Evolutionary conservation across 2,888 invertebrate species (phyloP), one percentile per base, ranked within the genome.

Genomic region (Nycteola revayana): DNA sequence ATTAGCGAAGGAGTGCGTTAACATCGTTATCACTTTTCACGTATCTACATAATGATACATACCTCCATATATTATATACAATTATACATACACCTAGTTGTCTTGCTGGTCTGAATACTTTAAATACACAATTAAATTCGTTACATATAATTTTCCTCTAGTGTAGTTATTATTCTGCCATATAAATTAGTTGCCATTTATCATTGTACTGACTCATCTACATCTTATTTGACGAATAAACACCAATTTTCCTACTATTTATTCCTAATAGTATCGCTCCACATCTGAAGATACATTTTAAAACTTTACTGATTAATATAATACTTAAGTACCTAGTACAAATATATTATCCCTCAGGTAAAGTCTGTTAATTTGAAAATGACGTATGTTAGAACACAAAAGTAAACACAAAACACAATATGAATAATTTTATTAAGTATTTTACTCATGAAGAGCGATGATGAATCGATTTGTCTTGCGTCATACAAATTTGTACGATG

Each of bases 1-100:
- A 71, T 81, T 75, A 77, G 60, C 73, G 62, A 60, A 50, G 63
- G 52, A 54, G 60, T 67, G 66, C 57, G 47, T 57, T 65, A 63
- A 65, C 49, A 43, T 53, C 43, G 56, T 68, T 74, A 65, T 65
- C 66, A 55, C 34, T 9, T 25, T 10, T 10, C 7, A 25, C 43
- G 50, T 47, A 44, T 40, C 42, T 51, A 36, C 47, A 31, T 34
- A 41, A 14, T n/a, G n/a, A n/a, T 14, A 14, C 14, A 14, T 14
- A 14, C 14, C 5, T 14, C n/a, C n/a, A n/a, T n/a, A n/a, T n/a
- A n/a, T n/a, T n/a, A n/a, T n/a, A n/a, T n/a, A n/a, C n/a, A n/a
- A n/a, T n/a, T n/a, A n/a, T n/a, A n/a, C n/a, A n/a, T 3, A 14
- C 48, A 59, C 36, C 29, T 35, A 61, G 57, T 56, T 58, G 58